phyloP scores from a whole-genome alignment of 2,888 invertebrate genomes.

The Aspidiotus destructor region DNA sequence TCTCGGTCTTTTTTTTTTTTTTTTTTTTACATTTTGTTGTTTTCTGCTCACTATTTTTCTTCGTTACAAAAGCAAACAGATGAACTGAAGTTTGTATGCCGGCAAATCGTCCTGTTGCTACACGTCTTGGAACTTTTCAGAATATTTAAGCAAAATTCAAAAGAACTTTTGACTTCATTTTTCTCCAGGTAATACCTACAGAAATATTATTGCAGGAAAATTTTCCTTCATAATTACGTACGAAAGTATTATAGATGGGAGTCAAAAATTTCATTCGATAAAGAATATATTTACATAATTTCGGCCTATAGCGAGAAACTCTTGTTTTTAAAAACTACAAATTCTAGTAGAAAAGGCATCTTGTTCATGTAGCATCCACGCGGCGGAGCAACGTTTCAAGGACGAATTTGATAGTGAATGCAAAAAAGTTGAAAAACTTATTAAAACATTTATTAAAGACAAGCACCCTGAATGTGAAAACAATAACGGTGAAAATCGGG shows the following conservation, averaged over 20 bases:
- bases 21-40: not conserved
- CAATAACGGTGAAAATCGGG: not conserved
- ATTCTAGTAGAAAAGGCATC: not conserved
- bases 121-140: constrained; percentile 24
- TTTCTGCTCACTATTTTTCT: not conserved
- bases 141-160: constrained; percentile 4
- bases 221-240: not conserved
- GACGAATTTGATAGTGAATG: not conserved
- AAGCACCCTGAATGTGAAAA: not conserved
- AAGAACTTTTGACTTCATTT: constrained; percentile 15
- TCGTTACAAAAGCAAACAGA: constrained; percentile 11
- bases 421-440: not conserved
- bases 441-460: not conserved
- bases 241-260: not conserved
- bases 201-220: not conserved
- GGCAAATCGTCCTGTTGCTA: constrained; percentile 20
- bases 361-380: not conserved
- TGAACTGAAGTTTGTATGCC: constrained; percentile 14
- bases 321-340: too few relatives aligned
- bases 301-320: too few relatives aligned
- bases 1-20: not conserved
- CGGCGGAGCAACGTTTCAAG: not conserved
- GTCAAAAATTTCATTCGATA: not conserved
- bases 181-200: constrained; percentile 9
- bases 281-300: not conserved